Conservation (phyloP, 1,140 invertebrate species). For the Pseudomyrmex flavicornis region DNA sequence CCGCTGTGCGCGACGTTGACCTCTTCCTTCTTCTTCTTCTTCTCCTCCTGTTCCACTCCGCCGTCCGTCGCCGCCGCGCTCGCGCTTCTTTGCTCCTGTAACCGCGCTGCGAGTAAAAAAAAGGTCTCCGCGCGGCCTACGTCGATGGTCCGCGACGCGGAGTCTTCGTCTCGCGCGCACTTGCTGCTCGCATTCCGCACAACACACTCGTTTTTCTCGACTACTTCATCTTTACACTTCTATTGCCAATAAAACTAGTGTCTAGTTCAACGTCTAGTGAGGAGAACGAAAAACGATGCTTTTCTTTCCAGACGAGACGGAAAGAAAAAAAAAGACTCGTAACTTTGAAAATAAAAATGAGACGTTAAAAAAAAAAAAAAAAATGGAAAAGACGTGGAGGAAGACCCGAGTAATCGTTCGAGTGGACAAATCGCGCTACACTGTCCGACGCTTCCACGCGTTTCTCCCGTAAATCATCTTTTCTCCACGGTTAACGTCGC, state of each 20-base stretch:
- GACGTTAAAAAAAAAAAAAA: not conserved
- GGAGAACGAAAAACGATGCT: too few species aligned
- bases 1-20: conserved; percentile 51
- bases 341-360: too few species aligned
- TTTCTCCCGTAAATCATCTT: not conserved
- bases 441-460: not conserved
- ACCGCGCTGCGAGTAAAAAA: not conserved
- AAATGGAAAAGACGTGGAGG: not conserved
- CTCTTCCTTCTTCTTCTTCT: not conserved
- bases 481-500: not conserved
- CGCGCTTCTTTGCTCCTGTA: not conserved
- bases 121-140: not conserved
- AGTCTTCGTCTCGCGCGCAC: conserved; percentile 24
- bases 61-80: not conserved
- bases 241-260: too few species aligned
- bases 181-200: conserved; percentile 32
- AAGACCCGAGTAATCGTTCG: not conserved
- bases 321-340: too few species aligned
- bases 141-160: conserved; percentile 13
- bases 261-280: too few species aligned
- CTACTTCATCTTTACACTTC: too few species aligned
- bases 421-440: conserved; percentile 26
- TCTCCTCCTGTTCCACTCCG: not conserved
- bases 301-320: too few species aligned
- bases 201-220: too few species aligned